Evolutionary conservation across 2,888 invertebrate species (phyloP), one percentile per base, ranked within the genome.

Genomic region (Netelia inedita): DNA sequence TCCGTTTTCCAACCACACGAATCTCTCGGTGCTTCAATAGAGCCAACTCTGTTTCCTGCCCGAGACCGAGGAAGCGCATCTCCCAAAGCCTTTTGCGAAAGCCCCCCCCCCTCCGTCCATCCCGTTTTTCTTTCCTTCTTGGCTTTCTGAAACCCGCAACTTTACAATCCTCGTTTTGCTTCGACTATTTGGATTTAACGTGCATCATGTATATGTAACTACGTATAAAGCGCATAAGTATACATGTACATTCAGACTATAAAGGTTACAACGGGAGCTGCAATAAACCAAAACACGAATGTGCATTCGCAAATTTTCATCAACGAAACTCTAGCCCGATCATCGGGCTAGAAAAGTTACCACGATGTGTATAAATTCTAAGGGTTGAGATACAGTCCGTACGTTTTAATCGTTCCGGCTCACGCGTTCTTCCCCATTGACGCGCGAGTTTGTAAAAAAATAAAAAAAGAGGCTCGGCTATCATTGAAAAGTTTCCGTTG

Each of bases 1-100:
- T 53, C 57, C 41, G 21, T 19, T 66, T 76, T 63, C 43, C 74
- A 63, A 65, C 73, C 69, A 65, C 61, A 63, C 63, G 57, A 71
- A 79, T 75, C 74, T 71, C 74, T 35, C 14, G 41, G 16, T 53
- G 66, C 78, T 82, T 35, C 82, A 82, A 82, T 82, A 41, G 78
- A 73, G 53, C 68, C 66, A 73, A 78, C 82, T 57, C 16, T 11
- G 55, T 57, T 72, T 78, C 71, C 63, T 28, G 46, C 23, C 35
- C 65, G 41, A 79, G 43, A 79, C 46, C 63, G 59, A 82, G 16
- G 23, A 23, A 57, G 57, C 21, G 14, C n/a, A 14, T 43, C 23
- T 23, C 23, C 55, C 61, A 16, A 28, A 78, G 46, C 61, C 43
- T 43, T 55, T 57, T 14, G 43, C 69, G n/a, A 72, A 46, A n/a